These are phyloP conservation scores for Anarsia innoxiella DNA, from an alignment of 2,888 invertebrate genomes.

Conservation along the genomic window DNA sequence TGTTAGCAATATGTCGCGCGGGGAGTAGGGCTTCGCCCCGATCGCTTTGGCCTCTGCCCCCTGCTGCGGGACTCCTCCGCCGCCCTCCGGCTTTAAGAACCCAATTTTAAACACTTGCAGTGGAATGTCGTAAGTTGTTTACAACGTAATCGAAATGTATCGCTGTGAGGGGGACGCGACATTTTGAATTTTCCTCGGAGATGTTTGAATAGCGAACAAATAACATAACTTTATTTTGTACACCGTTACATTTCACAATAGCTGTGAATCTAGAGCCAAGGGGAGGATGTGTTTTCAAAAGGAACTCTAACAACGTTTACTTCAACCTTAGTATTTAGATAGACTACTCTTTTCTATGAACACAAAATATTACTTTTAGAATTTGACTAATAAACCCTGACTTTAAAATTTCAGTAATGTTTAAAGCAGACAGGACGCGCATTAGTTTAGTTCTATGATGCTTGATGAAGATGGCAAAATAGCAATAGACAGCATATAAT, in stretches of 20 bases:
- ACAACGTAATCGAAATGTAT: slow-evolving; percentile 51
- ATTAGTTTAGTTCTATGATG: too few species aligned
- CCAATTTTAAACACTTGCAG: slow-evolving; percentile 54
- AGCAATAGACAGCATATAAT: too few species aligned
- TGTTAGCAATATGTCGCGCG: slow-evolving; percentile 65
- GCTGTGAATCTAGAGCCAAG: too few species aligned
- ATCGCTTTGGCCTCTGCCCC: slow-evolving; percentile 42
- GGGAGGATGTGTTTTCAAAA: slow-evolving; percentile 4
- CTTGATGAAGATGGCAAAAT: too few species aligned
- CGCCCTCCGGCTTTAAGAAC: slow-evolving; percentile 30
- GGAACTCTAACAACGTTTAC: slow-evolving; percentile 4
- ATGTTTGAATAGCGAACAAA: slow-evolving; percentile 44
- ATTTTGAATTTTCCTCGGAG: slow-evolving; percentile 36
- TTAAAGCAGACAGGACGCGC: too few species aligned
- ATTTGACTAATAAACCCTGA: too few species aligned
- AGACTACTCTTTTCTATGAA: too few species aligned
- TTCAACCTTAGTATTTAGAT: too few species aligned
- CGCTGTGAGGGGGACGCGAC: slow-evolving; percentile 23
- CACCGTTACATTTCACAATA: slow-evolving; percentile 1
- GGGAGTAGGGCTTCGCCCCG: slow-evolving; percentile 21
- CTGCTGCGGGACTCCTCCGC: slow-evolving; percentile 26
- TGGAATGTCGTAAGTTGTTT: slow-evolving; percentile 58
- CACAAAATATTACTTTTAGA: too few species aligned
- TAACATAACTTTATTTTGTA: slow-evolving; percentile 25
- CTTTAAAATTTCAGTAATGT: too few species aligned